A percentile compares a stretch with the other conserved stretches of the same genome.
Conservation (phyloP, 2,888 invertebrate genomes). For the Scrobipalpa costella region DNA sequence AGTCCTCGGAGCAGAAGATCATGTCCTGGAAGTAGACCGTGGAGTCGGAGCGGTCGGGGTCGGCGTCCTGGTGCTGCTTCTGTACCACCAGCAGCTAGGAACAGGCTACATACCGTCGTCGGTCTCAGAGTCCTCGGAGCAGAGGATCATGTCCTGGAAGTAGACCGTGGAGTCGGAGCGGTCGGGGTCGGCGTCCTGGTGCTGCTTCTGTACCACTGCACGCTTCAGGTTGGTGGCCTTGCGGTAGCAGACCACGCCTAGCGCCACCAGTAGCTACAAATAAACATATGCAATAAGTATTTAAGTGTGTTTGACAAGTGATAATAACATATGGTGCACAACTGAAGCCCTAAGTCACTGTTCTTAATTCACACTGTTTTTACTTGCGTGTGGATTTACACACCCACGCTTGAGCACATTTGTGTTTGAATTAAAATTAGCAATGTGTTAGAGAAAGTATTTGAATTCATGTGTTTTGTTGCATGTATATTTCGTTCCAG, state of each 20-base stretch:
- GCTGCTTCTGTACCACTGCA: constrained; percentile 86
- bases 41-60: constrained; percentile 95
- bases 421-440: too few species aligned
- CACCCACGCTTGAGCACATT: too few species aligned
- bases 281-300: background rate
- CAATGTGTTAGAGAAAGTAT: too few species aligned
- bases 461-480: too few species aligned
- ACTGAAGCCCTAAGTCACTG: too few species aligned
- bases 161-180: constrained; percentile 97
- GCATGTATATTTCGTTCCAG: too few species aligned
- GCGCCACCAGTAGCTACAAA: constrained; percentile 87
- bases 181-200: constrained; percentile 89
- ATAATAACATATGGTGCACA: background rate
- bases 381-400: too few species aligned
- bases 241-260: constrained; percentile 94
- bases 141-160: constrained; percentile 96
- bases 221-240: constrained; percentile 93
- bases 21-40: constrained; percentile 98
- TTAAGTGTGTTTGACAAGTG: background rate
- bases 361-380: too few species aligned
- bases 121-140: constrained; percentile 94
- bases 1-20: constrained; percentile 94
- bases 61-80: constrained; percentile 88
- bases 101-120: constrained; percentile 85
- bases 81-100: constrained; percentile 52